Evolutionary conservation across 2,113 vertebrate species (phyloP).

Genomic region (Plecotus auritus): DNA sequence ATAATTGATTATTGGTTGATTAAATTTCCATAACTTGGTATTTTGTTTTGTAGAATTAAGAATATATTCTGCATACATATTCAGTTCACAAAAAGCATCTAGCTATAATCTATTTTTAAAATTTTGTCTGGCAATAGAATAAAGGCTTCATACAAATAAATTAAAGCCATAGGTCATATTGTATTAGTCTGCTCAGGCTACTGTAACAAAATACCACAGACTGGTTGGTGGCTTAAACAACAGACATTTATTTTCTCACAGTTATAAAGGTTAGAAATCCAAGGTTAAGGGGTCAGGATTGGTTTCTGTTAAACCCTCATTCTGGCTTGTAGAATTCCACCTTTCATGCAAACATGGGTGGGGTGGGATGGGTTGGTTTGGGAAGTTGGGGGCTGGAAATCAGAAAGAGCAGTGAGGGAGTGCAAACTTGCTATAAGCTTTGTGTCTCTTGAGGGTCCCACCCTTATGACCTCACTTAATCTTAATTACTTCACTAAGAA

Average conservation of each 20-base stretch:
- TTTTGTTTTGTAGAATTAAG: conserved; percentile 37
- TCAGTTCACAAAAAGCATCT: conserved; percentile 16
- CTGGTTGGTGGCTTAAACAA: background rate
- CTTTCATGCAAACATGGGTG: background rate
- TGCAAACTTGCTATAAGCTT: background rate
- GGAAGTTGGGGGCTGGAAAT: background rate
- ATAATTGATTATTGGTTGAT: conserved; percentile 57
- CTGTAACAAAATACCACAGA: background rate
- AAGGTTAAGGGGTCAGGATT: background rate
- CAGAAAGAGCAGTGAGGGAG: background rate
- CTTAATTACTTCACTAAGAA: background rate
- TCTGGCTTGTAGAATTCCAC: background rate
- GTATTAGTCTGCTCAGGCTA: background rate
- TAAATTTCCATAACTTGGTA: conserved; percentile 52
- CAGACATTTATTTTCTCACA: background rate
- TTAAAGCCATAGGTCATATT: background rate
- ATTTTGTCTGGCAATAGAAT: conserved; percentile 29
- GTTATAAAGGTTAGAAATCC: background rate
- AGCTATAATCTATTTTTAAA: conserved; percentile 12
- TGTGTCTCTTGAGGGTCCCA: background rate
- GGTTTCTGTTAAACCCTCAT: background rate
- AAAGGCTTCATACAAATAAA: background rate
- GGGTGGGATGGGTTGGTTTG: background rate
- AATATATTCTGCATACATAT: conserved; percentile 14
- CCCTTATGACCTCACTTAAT: background rate